Percentiles rank a stretch among this genome's conserved stretches.
Evolutionary conservation across 2,888 invertebrate species (phyloP).

Genomic region (Pandemis corylana): DNA sequence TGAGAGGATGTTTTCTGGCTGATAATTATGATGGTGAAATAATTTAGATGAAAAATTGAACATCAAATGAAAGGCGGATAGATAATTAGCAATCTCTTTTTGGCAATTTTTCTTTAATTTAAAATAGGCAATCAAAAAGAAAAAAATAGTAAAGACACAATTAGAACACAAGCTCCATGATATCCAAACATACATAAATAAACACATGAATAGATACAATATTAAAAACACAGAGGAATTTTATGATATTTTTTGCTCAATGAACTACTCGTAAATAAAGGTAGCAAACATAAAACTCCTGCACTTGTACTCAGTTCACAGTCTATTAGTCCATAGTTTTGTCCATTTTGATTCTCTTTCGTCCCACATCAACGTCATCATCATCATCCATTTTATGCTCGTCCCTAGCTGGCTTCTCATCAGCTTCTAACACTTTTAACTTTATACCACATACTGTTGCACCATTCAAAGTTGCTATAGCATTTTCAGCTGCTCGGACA

Average conservation of each 20-base stretch:
- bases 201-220: not conserved
- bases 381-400: conserved; percentile 53
- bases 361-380: conserved; percentile 54
- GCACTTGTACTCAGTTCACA: conserved; percentile 28
- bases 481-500: conserved; percentile 90
- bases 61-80: too few relatives aligned
- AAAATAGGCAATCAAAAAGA: too few relatives aligned
- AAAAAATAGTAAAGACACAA: not conserved
- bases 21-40: too few relatives aligned
- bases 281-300: not conserved
- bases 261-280: conserved; percentile 23
- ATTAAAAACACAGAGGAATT: not conserved
- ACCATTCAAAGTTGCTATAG: conserved; percentile 90
- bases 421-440: conserved; percentile 95
- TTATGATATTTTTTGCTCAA: conserved; percentile 9
- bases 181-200: not conserved
- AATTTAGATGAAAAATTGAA: too few relatives aligned
- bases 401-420: conserved; percentile 84
- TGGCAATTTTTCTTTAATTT: too few relatives aligned
- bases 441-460: conserved; percentile 92
- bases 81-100: too few relatives aligned
- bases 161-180: not conserved
- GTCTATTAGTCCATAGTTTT: conserved; percentile 43
- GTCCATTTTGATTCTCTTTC: conserved; percentile 64
- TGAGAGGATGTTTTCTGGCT: too few relatives aligned